Conservation (phyloP, 2,888 invertebrate species). For the Agrochola lota region DNA sequence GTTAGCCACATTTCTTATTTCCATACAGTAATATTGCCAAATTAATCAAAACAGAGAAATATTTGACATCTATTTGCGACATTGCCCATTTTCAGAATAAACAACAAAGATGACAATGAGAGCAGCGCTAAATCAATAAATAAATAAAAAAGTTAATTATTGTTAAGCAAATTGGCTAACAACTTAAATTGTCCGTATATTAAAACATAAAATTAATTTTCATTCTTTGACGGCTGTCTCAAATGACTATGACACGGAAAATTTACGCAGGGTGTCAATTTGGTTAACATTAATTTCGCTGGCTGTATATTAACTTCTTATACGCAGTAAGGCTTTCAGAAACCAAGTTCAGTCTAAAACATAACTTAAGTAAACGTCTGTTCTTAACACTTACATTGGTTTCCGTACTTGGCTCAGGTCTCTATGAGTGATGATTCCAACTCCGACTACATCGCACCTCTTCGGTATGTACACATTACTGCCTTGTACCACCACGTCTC, state of each 20-base stretch:
- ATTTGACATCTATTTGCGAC: too few relatives aligned
- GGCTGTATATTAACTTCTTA: not conserved
- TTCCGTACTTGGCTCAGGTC: conserved; percentile 73
- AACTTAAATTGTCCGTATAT: not conserved
- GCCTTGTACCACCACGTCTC: conserved; percentile 78
- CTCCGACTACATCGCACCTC: conserved; percentile 78
- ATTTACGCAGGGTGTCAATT: not conserved
- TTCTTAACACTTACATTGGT: conserved; percentile 82
- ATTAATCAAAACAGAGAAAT: too few relatives aligned
- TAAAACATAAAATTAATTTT: not conserved
- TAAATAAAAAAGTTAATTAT: not conserved
- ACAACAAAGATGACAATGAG: too few relatives aligned
- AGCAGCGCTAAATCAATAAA: not conserved
- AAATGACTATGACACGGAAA: not conserved
- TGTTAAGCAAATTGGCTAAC: not conserved
- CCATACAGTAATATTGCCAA: too few relatives aligned
- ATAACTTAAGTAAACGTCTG: not conserved
- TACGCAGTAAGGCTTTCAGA: not conserved
- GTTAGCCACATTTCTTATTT: too few relatives aligned
- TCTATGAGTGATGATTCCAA: conserved; percentile 81
- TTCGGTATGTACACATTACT: conserved; percentile 76
- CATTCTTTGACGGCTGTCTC: not conserved
- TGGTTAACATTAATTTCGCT: not conserved
- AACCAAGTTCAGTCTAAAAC: not conserved
- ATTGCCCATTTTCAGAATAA: too few relatives aligned